Percentiles rank a stretch among this genome's conserved stretches.
Conservation (phyloP, 2,113 vertebrate genomes). For the mouse (Mus musculus) region DNA sequence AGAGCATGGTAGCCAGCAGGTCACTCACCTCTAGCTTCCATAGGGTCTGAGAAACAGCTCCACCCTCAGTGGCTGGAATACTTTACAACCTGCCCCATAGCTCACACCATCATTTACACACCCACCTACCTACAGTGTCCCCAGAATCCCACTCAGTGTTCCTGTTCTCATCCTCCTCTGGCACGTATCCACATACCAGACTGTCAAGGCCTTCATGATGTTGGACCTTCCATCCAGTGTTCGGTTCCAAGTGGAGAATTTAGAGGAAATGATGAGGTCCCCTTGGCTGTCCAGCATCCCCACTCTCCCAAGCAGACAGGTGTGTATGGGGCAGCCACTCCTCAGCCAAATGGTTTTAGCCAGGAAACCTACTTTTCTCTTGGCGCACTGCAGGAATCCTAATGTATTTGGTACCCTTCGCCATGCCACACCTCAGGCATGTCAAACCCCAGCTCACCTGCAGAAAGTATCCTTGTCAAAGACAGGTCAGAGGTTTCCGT, state of each 20-base stretch:
- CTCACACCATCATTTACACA: neutral
- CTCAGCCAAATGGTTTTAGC: neutral
- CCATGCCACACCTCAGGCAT: neutral
- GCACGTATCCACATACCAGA: neutral
- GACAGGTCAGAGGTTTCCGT: neutral
- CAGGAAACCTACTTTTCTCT: neutral
- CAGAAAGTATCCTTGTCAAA: neutral
- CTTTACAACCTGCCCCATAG: neutral
- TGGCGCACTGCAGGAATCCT: neutral
- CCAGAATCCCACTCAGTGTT: neutral
- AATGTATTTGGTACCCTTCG: neutral
- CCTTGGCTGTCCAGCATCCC: neutral
- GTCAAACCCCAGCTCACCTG: neutral
- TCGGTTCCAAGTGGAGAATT: neutral
- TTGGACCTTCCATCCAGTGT: neutral
- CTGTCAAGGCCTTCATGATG: neutral
- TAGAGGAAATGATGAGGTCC: neutral
- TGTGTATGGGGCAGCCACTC: neutral
- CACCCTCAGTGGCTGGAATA: neutral
- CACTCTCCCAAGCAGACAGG: neutral
- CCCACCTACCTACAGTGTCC: neutral
- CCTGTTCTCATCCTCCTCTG: neutral
- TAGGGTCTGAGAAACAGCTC: neutral
- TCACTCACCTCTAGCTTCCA: neutral
- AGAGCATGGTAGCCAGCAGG: neutral